Evolutionary conservation across 2,888 invertebrate species (phyloP), one percentile per base, ranked within the genome.

Genomic region (Corythucha ciliata): DNA sequence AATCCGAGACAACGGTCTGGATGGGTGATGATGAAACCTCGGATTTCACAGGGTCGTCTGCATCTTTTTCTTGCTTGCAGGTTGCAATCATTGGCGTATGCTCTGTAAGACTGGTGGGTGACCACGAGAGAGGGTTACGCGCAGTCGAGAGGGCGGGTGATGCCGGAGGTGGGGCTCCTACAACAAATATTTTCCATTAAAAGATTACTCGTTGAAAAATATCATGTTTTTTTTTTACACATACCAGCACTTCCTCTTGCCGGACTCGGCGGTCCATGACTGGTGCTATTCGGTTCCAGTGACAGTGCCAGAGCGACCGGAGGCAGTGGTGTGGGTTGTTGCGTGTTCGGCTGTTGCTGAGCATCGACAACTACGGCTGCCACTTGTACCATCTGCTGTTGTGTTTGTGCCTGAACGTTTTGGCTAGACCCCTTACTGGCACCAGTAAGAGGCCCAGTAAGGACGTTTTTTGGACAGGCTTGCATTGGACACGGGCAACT

Each of bases 381-480:
- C 61, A 40, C 58, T 34, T 42, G 50, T 27, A 34, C 16, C 33
- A 33, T 44, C 32, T 34, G 33, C 27, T 21, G 29, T 10, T 56
- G 50, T 42, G 57, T 57, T 48, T 53, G 60, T 58, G 57, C 50
- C 47, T 60, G 59, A 44, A 57, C 54, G 56, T 14, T 26, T 29
- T 60, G 59, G 52, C 58, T 56, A 55, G 60, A 58, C 70, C 72
- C 73, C 79, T 86, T 87, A 83, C 83, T 81, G 81, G 85, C 86
- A 86, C 88, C 88, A 88, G 86, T 87, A 88, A 85, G 88, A 85
- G 88, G 88, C 81, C 89, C 89, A 89, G 88, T 87, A 87, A 80
- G 86, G 82, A 83, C 89, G 89, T 90, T 90, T 90, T 89, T 89
- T 89, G 89, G 86, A 89, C 87, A 89, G 79, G 87, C 81, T 76